Conservation (phyloP, 2,888 invertebrate genomes). For the Punctoribates punctum region DNA sequence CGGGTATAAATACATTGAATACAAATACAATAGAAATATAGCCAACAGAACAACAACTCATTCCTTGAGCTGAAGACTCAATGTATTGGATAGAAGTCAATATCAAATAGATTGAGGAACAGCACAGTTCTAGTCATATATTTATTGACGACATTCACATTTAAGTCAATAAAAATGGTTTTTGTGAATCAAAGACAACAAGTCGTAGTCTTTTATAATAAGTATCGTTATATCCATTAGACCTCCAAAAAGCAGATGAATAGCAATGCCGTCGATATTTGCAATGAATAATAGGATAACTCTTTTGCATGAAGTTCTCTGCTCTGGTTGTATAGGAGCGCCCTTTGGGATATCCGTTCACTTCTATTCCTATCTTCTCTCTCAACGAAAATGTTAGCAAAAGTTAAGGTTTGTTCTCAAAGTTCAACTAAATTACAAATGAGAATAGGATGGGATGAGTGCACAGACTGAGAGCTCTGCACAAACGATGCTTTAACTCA, state of each 20-base stretch:
- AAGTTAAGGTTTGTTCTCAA: background rate
- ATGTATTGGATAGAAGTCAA: background rate
- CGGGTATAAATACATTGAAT: background rate
- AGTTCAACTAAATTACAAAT: slow-evolving; percentile 18
- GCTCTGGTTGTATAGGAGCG: background rate
- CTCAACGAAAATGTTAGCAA: background rate
- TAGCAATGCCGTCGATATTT: background rate
- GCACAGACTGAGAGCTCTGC: background rate
- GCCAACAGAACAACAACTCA: background rate
- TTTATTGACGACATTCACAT: too few species aligned
- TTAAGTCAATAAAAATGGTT: background rate
- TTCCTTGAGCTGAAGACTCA: background rate
- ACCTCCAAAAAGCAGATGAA: background rate
- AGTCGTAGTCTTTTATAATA: background rate
- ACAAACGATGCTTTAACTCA: background rate
- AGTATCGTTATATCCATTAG: slow-evolving; percentile 14
- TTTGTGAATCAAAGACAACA: background rate
- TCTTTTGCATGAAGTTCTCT: slow-evolving; percentile 18
- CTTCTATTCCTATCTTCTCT: background rate
- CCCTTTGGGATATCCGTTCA: slow-evolving; percentile 10
- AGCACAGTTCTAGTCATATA: too few species aligned
- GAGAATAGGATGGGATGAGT: slow-evolving; percentile 23
- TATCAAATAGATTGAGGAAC: background rate
- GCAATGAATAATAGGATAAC: background rate
- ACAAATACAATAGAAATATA: background rate